Evolutionary conservation across 2,797 vertebrate genomes (phyloP), one percentile per base, ranked within the genome.

Genomic region (Psittacula derbiana): DNA sequence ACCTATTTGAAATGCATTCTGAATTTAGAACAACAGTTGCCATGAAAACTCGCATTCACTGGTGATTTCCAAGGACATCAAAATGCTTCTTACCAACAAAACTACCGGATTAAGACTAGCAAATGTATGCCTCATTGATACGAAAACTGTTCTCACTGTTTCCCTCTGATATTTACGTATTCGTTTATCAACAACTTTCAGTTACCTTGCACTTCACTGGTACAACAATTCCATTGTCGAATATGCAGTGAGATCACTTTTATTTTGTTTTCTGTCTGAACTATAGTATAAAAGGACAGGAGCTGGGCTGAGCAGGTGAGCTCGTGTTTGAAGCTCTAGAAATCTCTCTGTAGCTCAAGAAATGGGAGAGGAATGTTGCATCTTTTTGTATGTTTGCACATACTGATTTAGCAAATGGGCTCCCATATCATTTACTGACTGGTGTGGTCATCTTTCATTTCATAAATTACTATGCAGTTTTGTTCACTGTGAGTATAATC

Each of bases 391-490:
- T 5, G 2, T 96, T 96, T 97, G 96, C 91, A 97, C 96, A 96
- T 94, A 94, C 88, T 96, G 80, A 96, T 90, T 93, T 93, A 93
- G 93, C 95, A 75, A 95, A 91, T 93, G 94, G 78, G 62, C 85
- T 97, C 93, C 94, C 89, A n/a, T 85, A 67, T 96, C 73, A 86
- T 90, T 95, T 86, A 81, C 93, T 91, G 80, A 86, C 31, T 74
- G 58, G 70, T 0, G 3, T 97, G 95, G 96, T 98, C 97, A 93
- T 95, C 96, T 96, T 96, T 96, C 92, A 97, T 97, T 98, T 98
- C 96, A 92, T 97, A 79, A 97, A 93, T 96, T 97, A 96, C 97
- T 98, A 97, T 98, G 97, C 97, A 97, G 98, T 97, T 97, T 97
- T 96, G 96, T 97, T 98, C 97, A 98, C 98, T 98, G 97, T 98